phyloP scores from a whole-genome alignment of 2,797 vertebrate species.

The Coregonus sp. region DNA sequence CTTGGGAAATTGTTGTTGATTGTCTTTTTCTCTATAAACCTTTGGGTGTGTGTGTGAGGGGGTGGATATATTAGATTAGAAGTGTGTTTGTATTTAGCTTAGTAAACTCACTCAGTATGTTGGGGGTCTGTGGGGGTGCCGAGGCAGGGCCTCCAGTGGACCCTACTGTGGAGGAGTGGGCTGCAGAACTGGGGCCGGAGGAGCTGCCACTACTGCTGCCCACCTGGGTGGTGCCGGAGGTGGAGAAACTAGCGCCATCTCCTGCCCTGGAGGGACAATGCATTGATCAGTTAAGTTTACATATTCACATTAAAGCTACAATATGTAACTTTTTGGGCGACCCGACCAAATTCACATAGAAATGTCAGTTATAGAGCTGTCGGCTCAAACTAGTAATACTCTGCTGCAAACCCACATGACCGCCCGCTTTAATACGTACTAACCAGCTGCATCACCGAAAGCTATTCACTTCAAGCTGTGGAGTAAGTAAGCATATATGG shows the following conservation, averaged over 20 bases:
- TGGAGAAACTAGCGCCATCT: slow-evolving; percentile 71
- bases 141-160: slow-evolving; percentile 66
- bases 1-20: neutral
- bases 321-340: too few relatives aligned
- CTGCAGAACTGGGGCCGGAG: slow-evolving; percentile 76
- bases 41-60: neutral
- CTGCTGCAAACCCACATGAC: neutral
- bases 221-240: slow-evolving; percentile 64
- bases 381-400: neutral
- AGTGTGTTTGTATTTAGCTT: neutral
- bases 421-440: neutral
- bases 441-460: neutral
- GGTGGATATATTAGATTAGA: neutral
- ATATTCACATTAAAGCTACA: neutral
- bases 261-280: slow-evolving; percentile 62
- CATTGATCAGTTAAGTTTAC: neutral
- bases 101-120: slow-evolving; percentile 85
- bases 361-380: too few relatives aligned
- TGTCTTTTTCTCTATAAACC: neutral
- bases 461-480: neutral
- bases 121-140: slow-evolving; percentile 77
- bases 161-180: slow-evolving; percentile 72
- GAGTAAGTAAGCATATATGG: too few relatives aligned
- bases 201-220: slow-evolving; percentile 56
- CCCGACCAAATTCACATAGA: too few relatives aligned